These are phyloP conservation scores for Hycleus phaleratus DNA, from an alignment of 1,140 invertebrate species.

Conservation along the genomic window DNA sequence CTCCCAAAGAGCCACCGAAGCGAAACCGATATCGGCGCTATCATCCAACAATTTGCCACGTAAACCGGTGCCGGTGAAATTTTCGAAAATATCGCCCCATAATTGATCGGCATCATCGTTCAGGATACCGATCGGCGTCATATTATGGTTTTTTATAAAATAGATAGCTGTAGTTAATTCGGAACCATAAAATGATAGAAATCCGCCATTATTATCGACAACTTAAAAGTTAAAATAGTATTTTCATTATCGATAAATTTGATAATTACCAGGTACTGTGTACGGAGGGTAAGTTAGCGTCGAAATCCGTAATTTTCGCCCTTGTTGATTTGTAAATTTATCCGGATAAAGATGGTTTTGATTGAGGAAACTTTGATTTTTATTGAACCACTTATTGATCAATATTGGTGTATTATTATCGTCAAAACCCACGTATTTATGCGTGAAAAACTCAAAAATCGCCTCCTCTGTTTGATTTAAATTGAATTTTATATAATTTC, in stretches of 20 bases:
- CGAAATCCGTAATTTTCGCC: conserved; percentile 22
- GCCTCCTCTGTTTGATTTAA: neutral
- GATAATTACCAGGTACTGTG: conserved; percentile 25
- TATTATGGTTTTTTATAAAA: conserved; percentile 43
- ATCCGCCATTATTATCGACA: neutral
- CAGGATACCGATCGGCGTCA: conserved; percentile 42
- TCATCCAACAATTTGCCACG: conserved; percentile 48
- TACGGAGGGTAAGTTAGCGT: conserved; percentile 31
- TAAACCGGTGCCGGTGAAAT: conserved; percentile 49
- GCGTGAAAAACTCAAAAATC: conserved; percentile 20
- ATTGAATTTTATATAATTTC: too few relatives aligned
- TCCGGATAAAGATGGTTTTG: conserved; percentile 26
- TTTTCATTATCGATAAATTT: too few relatives aligned
- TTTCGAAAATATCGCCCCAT: conserved; percentile 53
- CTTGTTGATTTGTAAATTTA: conserved; percentile 29
- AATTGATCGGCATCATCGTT: conserved; percentile 42
- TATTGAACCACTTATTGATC: conserved; percentile 28
- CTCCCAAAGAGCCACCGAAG: conserved; percentile 52
- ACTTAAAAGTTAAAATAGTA: too few relatives aligned
- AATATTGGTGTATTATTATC: conserved; percentile 15
- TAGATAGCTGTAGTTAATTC: conserved; percentile 38
- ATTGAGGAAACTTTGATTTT: conserved; percentile 22
- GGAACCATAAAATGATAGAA: conserved; percentile 37
- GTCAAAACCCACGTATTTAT: conserved; percentile 22
- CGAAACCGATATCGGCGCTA: conserved; percentile 48